Evolutionary conservation across 2,113 vertebrate genomes (phyloP), one percentile per base, ranked within the genome.

Genomic region (Dipodomys ordii): DNA sequence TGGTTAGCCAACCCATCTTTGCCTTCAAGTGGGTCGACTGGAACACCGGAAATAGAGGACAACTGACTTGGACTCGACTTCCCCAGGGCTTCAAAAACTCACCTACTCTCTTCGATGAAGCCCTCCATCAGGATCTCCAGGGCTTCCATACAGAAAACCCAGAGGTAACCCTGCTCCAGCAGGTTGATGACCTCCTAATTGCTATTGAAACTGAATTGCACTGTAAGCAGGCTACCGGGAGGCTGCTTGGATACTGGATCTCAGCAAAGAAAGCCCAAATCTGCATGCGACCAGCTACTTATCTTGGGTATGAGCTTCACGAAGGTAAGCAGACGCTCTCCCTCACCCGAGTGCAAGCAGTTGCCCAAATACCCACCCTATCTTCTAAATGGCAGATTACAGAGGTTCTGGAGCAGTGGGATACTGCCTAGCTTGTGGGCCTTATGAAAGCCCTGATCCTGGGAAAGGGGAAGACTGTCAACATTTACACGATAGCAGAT

Each of bases 311-410:
- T 16, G 22, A 18, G 6, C 22, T 67, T 10, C 19, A 32, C 0
- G 2, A 53, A 73, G 65, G 12, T 8, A 85, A 23, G 22, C 19
- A 12, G 3, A 53, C 3, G 1, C 20, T 35, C 6, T 85, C 13
- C 27, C 20, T 1, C 4, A 23, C 22, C 22, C 4, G 2, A 0
- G n/a, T 79, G 1, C 19, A 7, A 32, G 68, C 6, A 10, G 8
- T 5, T 25, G 12, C 22, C 2, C n/a, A 18, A 1, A 30, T 57
- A 16, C 32, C 11, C 8, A 44, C 65, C 12, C 81, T 35, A 0
- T 2, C 35, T 46, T 27, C 27, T 8, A 32, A 57, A n/a, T 9
- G 3, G 8, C 73, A 15, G 25, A 35, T 57, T 39, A 20, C 3
- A 4, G 3, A 13, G 49, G 13, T 46, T 53, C 16, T 6, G 46